Conservation (phyloP, 2,797 vertebrate species). For the Danio jaintianensis region DNA sequence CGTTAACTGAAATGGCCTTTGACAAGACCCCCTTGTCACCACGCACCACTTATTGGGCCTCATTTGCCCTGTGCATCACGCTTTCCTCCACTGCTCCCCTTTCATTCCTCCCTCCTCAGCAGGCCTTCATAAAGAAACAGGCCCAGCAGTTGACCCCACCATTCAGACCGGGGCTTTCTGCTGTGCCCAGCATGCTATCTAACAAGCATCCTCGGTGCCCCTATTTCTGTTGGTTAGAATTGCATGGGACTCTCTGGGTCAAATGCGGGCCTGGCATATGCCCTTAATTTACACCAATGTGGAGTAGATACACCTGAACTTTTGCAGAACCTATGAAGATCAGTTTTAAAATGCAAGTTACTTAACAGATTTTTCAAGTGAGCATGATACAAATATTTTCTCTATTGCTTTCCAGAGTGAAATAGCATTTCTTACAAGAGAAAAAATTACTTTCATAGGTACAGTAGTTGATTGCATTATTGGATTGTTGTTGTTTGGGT, state of each 20-base stretch:
- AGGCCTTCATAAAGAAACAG: constrained; percentile 47
- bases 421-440: too few relatives aligned
- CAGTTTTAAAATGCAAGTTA: neutral
- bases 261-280: constrained; percentile 12
- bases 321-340: constrained; percentile 11
- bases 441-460: too few relatives aligned
- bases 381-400: too few relatives aligned
- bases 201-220: constrained; percentile 39
- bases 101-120: constrained; percentile 54
- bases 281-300: constrained; percentile 9
- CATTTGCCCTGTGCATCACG: constrained; percentile 34
- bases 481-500: too few relatives aligned
- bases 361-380: neutral
- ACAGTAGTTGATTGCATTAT: too few relatives aligned
- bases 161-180: constrained; percentile 53
- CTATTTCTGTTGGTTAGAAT: constrained; percentile 48
- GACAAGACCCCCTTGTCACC: constrained; percentile 48
- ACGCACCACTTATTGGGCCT: constrained; percentile 52
- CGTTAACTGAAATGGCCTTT: constrained; percentile 57
- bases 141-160: constrained; percentile 56
- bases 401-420: too few relatives aligned
- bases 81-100: constrained; percentile 50
- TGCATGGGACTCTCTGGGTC: constrained; percentile 37
- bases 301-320: constrained; percentile 16
- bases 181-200: constrained; percentile 51